Evolutionary conservation across 2,888 invertebrate genomes (phyloP), one percentile per base, ranked within the genome.

Genomic region (Pogonocherus hispidulus): DNA sequence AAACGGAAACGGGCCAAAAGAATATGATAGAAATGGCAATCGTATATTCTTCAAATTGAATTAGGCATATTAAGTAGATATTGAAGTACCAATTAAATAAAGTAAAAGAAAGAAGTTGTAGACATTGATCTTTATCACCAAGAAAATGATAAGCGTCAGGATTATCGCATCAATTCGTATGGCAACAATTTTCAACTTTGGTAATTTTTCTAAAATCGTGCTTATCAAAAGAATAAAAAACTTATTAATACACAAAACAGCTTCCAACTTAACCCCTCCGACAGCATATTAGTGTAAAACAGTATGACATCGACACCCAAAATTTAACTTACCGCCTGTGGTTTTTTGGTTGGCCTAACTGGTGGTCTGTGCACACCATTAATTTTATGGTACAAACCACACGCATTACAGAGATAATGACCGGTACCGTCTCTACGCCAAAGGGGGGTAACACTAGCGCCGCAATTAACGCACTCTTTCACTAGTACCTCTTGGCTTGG

Each of bases 351-450:
- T 80, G 90, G 90, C 63, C 90, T 89, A 82, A 93, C 91, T 69
- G 92, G 88, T 67, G 94, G 94, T 74, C 95, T 88, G 87, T 94
- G 94, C 83, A 93, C 89, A 77, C 90, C 90, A 84, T 90, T 90
- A 86, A 89, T 90, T 83, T 89, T 87, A 81, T 85, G 87, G 82
- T 88, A 89, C 55, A 88, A 84, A 35, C 88, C 91, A 83, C 97
- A 96, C 54, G 94, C 94, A 85, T 95, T 95, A 87, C 96, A 96
- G 72, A 95, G 88, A 82, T 94, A 94, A 84, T 95, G 93, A 8
- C 95, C 95, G 35, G 93, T 93, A 67, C 93, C 93, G 85, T 96
- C 96, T 75, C 95, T 88, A 66, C 95, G 89, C 95, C 95, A 96
- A 35, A 95, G 87, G 0, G 94, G 94, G 9, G 95, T 95, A 37